phyloP scores from a whole-genome alignment of 1,140 invertebrate genomes.

The Brachionus paranguensis region DNA sequence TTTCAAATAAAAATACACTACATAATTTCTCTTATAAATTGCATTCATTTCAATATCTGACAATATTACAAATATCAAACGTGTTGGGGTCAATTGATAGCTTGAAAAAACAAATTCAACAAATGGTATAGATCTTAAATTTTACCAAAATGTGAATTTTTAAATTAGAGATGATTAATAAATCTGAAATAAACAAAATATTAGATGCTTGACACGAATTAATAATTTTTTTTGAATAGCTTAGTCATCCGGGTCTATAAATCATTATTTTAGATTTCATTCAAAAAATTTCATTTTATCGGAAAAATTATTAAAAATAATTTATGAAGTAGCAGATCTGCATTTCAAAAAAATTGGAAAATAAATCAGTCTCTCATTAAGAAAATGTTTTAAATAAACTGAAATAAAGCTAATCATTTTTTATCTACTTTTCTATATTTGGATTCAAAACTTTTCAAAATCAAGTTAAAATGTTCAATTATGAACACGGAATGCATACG shows the following conservation, averaged over 20 bases:
- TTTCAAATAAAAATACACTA: background rate
- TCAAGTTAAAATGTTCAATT: background rate
- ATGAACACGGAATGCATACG: background rate
- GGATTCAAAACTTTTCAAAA: background rate
- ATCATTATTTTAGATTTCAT: background rate
- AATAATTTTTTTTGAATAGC: background rate
- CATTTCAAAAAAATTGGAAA: background rate
- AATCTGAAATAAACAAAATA: background rate
- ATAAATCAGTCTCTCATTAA: background rate
- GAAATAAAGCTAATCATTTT: background rate
- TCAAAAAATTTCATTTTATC: background rate
- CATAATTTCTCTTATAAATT: background rate
- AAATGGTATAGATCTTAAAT: background rate
- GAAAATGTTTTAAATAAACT: background rate
- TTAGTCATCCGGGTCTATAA: background rate
- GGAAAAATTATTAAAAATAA: background rate
- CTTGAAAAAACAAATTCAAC: background rate
- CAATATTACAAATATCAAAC: background rate
- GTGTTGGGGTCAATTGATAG: background rate
- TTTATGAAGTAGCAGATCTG: background rate
- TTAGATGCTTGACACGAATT: background rate
- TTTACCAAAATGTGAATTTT: background rate
- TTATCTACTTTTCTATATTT: background rate
- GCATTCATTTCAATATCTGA: slow-evolving; percentile 17
- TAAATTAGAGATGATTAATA: background rate